These are phyloP conservation scores for Anser cygnoides DNA, from an alignment of 2,113 vertebrate genomes.

Conservation along the genomic window DNA sequence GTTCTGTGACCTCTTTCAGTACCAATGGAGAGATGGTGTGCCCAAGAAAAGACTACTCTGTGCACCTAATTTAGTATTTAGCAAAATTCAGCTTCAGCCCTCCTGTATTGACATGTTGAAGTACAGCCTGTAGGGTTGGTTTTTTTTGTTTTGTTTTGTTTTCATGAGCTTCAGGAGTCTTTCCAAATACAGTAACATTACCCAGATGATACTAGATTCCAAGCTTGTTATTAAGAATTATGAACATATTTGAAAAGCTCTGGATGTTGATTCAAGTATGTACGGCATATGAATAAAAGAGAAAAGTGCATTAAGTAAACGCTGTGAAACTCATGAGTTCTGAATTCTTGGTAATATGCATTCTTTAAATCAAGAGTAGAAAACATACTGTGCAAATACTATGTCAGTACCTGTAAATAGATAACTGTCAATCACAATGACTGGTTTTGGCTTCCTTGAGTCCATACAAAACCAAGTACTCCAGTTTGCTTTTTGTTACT, in stretches of 20 bases:
- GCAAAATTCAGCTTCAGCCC: neutral
- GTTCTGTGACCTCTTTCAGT: neutral
- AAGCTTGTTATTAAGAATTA: constrained; percentile 17
- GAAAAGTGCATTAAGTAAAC: neutral
- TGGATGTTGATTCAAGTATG: constrained; percentile 33
- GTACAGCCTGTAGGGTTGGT: neutral
- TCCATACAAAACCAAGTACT: neutral
- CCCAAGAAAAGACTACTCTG: neutral
- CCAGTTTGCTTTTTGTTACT: neutral
- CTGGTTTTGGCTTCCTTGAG: neutral
- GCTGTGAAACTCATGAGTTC: neutral
- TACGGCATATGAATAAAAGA: neutral
- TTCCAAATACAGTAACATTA: constrained; percentile 17
- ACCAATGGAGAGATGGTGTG: neutral
- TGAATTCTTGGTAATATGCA: neutral
- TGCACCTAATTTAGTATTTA: neutral
- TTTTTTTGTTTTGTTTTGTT: neutral
- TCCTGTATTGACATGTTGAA: neutral
- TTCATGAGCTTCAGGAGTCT: neutral
- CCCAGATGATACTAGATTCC: neutral
- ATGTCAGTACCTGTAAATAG: neutral
- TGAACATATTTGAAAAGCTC: constrained; percentile 12
- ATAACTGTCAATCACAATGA: neutral
- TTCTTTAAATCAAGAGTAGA: neutral
- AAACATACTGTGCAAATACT: neutral